A percentile compares a stretch with the other conserved stretches of the same genome.
These are phyloP conservation scores for Lipophrys pholis DNA, from an alignment of 2,113 vertebrate species.

Conservation along the genomic window DNA sequence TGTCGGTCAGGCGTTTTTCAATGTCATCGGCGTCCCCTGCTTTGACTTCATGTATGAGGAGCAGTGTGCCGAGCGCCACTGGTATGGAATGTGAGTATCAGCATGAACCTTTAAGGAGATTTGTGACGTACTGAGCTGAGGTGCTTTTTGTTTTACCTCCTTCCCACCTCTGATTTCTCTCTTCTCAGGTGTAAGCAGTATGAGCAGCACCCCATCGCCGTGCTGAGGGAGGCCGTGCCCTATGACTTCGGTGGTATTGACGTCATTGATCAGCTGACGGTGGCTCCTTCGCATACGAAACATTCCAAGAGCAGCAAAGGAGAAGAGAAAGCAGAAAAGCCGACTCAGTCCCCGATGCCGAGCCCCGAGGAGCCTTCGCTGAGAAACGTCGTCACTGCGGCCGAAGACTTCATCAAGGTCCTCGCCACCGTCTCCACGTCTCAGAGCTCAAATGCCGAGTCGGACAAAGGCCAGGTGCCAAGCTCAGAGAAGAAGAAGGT, in stretches of 20 bases:
- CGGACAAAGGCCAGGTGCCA: conserved; percentile 64
- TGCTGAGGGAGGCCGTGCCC: conserved; percentile 85
- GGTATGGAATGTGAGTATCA: conserved; percentile 92
- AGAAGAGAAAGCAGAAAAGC: conserved; percentile 54
- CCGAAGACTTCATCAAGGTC: conserved; percentile 86
- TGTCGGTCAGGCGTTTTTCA: conserved; percentile 91
- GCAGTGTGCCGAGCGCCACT: conserved; percentile 89
- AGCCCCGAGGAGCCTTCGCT: conserved; percentile 72
- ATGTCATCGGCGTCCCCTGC: conserved; percentile 90
- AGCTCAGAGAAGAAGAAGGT: conserved; percentile 79
- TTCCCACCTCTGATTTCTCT: background rate
- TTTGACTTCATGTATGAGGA: conserved; percentile 88
- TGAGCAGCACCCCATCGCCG: conserved; percentile 85
- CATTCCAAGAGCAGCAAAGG: conserved; percentile 33
- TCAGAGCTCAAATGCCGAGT: conserved; percentile 70
- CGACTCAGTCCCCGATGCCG: conserved; percentile 46
- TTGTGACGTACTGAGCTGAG: conserved; percentile 3
- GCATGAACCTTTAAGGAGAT: conserved; percentile 8
- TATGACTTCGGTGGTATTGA: conserved; percentile 88
- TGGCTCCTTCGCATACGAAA: conserved; percentile 55
- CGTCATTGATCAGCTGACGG: conserved; percentile 83
- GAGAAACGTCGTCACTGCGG: conserved; percentile 67
- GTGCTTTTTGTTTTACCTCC: background rate
- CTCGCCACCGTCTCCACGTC: conserved; percentile 85
- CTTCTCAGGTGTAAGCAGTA: conserved; percentile 88